These are phyloP conservation scores for Bufo bufo DNA, from an alignment of 2,113 vertebrate genomes.

Conservation along the genomic window DNA sequence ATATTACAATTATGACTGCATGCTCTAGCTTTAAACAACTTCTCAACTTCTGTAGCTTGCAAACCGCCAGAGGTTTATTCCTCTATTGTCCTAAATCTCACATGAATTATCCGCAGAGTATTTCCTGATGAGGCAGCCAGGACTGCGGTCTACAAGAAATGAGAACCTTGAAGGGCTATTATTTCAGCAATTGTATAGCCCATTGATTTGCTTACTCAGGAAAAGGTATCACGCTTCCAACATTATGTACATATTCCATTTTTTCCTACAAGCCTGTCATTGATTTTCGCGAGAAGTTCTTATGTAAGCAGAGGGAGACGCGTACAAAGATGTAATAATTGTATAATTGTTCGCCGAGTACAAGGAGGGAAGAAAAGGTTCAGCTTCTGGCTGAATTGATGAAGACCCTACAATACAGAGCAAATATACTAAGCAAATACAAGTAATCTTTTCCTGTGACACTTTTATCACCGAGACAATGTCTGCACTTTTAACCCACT, in stretches of 20 bases:
- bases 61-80: not conserved
- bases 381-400: constrained; percentile 49
- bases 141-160: constrained; percentile 2
- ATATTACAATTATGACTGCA: not conserved
- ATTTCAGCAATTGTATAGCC: constrained; percentile 41
- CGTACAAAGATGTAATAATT: constrained; percentile 31
- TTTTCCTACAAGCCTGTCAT: not conserved
- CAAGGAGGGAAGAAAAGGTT: constrained; percentile 45
- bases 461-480: constrained; percentile 53
- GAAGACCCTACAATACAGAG: constrained; percentile 46
- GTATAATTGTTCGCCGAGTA: constrained; percentile 43
- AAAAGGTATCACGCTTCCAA: constrained; percentile 39
- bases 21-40: not conserved
- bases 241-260: constrained; percentile 33
- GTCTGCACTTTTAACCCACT: constrained; percentile 57
- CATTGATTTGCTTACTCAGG: constrained; percentile 39
- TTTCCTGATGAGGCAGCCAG: constrained; percentile 6
- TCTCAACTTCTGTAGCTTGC: not conserved
- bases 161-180: constrained; percentile 23
- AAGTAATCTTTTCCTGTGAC: constrained; percentile 57
- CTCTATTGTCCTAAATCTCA: not conserved
- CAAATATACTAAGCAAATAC: constrained; percentile 51
- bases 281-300: constrained; percentile 27
- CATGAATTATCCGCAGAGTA: not conserved
- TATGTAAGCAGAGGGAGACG: constrained; percentile 22